Evolutionary conservation across 2,113 vertebrate genomes (phyloP).

Genomic region (Vireo altiloquus): DNA sequence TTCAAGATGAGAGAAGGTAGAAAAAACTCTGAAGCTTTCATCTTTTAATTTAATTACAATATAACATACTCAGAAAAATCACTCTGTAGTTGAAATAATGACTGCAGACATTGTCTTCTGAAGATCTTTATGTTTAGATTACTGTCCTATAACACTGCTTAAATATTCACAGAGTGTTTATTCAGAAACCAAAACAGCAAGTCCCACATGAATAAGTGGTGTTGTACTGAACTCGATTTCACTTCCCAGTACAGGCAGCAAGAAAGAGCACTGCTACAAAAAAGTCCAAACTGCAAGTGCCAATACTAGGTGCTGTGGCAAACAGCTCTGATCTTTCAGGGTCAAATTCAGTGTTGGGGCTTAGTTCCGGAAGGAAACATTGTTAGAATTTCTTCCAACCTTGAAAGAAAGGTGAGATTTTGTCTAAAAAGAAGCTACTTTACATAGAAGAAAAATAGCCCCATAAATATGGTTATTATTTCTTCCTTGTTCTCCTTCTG

Average conservation of each 20-base stretch:
- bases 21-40: constrained; percentile 68
- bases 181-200: constrained; percentile 10
- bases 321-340: neutral
- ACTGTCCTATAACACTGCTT: neutral
- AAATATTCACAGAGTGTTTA: constrained; percentile 32
- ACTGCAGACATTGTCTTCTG: constrained; percentile 43
- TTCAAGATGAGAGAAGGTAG: constrained; percentile 67
- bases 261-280: neutral
- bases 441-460: neutral
- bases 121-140: constrained; percentile 47
- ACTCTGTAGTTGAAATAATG: constrained; percentile 51
- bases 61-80: constrained; percentile 11
- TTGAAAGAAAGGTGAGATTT: neutral
- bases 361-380: neutral
- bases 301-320: neutral
- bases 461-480: neutral
- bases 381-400: neutral
- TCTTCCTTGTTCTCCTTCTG: neutral
- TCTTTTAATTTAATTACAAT: constrained; percentile 65
- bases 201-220: neutral
- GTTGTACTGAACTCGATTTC: neutral
- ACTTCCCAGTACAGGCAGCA: neutral
- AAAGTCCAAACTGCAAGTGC: neutral
- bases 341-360: neutral
- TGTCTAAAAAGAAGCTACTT: neutral